Evolutionary conservation across 2,113 vertebrate genomes (phyloP).

Genomic region (Corythornis madagascariensis): DNA sequence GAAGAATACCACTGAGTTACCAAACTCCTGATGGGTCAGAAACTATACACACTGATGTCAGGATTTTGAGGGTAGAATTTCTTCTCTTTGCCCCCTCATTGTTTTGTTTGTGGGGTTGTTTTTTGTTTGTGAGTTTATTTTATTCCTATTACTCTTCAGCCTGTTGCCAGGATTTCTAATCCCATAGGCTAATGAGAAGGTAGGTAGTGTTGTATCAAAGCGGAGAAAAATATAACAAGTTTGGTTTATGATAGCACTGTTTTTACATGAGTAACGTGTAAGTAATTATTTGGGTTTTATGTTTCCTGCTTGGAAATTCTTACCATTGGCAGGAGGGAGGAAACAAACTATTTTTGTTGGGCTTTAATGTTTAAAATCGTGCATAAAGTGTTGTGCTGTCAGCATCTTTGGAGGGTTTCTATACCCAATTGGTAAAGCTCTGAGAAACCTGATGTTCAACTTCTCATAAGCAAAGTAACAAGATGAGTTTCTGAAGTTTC

Average conservation of each 20-base stretch:
- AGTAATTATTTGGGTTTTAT: not conserved
- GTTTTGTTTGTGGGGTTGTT: not conserved
- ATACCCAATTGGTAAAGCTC: not conserved
- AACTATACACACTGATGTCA: not conserved
- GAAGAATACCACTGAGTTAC: not conserved
- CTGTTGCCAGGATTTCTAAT: not conserved
- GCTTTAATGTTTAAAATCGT: not conserved
- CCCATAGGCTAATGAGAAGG: not conserved
- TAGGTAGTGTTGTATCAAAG: not conserved
- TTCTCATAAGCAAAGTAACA: too few relatives aligned
- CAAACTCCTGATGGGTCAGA: not conserved
- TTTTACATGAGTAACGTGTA: not conserved
- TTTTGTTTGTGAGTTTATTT: not conserved
- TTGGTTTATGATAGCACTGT: not conserved
- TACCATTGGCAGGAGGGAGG: not conserved
- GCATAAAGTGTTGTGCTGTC: accelerated
- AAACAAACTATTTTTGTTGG: not conserved
- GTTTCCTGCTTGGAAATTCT: not conserved
- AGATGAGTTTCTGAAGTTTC: not conserved
- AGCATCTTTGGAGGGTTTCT: not conserved
- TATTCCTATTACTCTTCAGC: not conserved
- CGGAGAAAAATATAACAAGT: not conserved
- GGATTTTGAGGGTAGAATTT: not conserved
- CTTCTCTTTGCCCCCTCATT: not conserved
- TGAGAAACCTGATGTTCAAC: not conserved